These are phyloP conservation scores for Phylloscopus collybita DNA, from an alignment of 2,797 vertebrate species.

Conservation along the genomic window DNA sequence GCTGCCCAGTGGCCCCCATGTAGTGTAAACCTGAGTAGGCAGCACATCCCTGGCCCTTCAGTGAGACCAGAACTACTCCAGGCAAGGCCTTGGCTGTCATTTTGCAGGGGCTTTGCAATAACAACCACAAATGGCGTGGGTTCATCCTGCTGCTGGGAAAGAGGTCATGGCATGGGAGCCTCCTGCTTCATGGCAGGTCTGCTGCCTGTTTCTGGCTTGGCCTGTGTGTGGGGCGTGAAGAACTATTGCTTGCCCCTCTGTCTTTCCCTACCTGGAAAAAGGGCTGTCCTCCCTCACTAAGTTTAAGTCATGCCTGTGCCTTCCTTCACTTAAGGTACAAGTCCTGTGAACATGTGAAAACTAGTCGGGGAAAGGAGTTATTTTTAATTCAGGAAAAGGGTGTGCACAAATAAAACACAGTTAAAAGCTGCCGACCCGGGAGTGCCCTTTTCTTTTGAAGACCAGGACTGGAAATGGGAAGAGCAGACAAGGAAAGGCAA, in stretches of 20 bases:
- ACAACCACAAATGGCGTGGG: fast-evolving
- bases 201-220: background rate
- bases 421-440: background rate
- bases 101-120: background rate
- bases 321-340: background rate
- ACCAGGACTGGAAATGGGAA: background rate
- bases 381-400: constrained; percentile 22
- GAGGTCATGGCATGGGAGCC: background rate
- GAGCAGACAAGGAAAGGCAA: constrained; percentile 53
- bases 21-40: background rate
- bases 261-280: background rate
- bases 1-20: fast-evolving
- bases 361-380: background rate
- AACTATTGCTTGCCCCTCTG: background rate
- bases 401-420: background rate
- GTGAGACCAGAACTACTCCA: background rate
- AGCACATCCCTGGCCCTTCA: background rate
- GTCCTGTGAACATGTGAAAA: background rate
- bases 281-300: background rate
- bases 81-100: background rate
- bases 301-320: background rate
- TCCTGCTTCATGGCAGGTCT: background rate
- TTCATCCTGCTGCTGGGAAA: background rate
- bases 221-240: background rate
- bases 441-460: constrained; percentile 40